Evolutionary conservation across 2,113 vertebrate genomes (phyloP).

Genomic region (Neolamprologus kungweensis): DNA sequence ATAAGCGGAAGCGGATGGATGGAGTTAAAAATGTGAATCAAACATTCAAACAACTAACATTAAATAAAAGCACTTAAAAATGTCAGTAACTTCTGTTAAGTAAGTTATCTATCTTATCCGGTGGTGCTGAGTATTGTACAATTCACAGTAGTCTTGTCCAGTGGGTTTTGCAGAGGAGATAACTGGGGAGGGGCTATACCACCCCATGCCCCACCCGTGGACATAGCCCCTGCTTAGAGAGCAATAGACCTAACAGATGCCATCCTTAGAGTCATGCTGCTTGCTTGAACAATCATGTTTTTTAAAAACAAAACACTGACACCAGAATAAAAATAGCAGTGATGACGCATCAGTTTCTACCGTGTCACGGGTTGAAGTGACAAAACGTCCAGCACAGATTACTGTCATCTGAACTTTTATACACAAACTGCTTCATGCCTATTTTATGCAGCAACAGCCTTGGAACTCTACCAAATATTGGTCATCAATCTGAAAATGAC

Average conservation of each 20-base stretch:
- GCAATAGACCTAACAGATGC: not conserved
- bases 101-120: not conserved
- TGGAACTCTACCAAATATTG: slow-evolving; percentile 16
- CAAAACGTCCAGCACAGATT: not conserved
- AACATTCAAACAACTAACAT: not conserved
- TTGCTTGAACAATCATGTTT: not conserved
- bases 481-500: slow-evolving; percentile 45
- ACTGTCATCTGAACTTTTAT: not conserved
- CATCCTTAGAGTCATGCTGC: not conserved
- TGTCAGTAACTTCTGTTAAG: not conserved
- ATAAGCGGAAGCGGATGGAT: too few relatives aligned
- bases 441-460: not conserved
- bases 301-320: not conserved
- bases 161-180: not conserved
- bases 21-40: not conserved
- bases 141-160: not conserved
- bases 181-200: not conserved
- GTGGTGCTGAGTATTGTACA: not conserved
- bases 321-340: not conserved
- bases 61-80: not conserved
- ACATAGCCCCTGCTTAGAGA: not conserved
- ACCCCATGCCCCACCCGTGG: not conserved
- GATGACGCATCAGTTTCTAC: not conserved
- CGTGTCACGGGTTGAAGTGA: not conserved
- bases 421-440: not conserved